Conservation (phyloP, 2,888 invertebrate species). For the Lingula anatina region DNA sequence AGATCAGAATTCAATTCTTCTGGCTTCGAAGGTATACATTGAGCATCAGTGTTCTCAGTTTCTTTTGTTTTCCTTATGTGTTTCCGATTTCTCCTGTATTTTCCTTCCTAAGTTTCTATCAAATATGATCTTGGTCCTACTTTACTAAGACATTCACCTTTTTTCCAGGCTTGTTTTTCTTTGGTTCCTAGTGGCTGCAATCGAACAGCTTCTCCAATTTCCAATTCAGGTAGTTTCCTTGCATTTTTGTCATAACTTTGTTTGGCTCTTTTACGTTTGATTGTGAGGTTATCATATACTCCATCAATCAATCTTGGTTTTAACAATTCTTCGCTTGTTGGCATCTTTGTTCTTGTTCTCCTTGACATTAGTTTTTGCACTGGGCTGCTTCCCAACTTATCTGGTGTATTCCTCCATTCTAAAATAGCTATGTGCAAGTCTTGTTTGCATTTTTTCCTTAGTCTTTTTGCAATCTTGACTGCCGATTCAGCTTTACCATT, state of each 20-base stretch:
- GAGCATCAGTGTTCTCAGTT: background rate
- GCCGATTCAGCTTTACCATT: slow-evolving; percentile 8
- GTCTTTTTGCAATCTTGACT: slow-evolving; percentile 3
- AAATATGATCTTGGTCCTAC: too few relatives aligned
- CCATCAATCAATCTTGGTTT: background rate
- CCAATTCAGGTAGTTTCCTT: background rate
- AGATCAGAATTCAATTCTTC: too few relatives aligned
- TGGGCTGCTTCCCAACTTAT: slow-evolving; percentile 1
- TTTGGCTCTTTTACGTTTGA: background rate
- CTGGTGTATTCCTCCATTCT: slow-evolving; percentile 7
- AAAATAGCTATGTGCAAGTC: slow-evolving; percentile 4
- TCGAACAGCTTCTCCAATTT: background rate
- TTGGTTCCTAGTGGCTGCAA: background rate
- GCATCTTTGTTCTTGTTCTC: slow-evolving; percentile 3
- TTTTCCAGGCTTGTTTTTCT: background rate
- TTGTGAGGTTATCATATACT: background rate
- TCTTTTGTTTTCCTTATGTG: background rate
- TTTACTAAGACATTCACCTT: too few relatives aligned
- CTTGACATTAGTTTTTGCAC: slow-evolving; percentile 3
- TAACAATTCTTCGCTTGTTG: background rate
- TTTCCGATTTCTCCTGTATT: background rate
- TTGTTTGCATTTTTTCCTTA: slow-evolving; percentile 1
- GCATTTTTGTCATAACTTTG: background rate
- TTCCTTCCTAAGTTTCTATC: too few relatives aligned
- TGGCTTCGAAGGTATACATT: too few relatives aligned